Base-by-base conservation (phyloP, 2,888 invertebrate species). In the Linnaemya tessellans region DNA sequence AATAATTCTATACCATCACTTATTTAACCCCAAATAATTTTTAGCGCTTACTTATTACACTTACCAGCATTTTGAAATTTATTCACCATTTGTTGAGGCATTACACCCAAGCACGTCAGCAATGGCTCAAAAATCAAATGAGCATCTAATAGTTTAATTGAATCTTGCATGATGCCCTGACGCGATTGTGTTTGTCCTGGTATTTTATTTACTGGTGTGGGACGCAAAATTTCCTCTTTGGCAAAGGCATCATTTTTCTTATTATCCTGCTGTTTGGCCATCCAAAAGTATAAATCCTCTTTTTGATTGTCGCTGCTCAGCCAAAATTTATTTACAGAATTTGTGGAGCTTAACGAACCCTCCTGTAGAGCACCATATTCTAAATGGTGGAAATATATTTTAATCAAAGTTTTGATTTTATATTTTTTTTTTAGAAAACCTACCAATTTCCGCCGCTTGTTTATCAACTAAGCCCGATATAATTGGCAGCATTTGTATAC, bases 281-380 rank as follows among this genome's bases (percentile, higher is more conserved):
- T 98, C 98, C 98, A 98, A 88, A 96, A 97, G 92, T 98, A 98
- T 58, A 98, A 93, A 92, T 98, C 98, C 90, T 97, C 97, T n/a
- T 95, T 94, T 20, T 95, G 94, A 88, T 95, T 95, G 56, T 94
- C 92, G 9, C 90, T 86, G 4, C 90, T 91, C 20, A 90, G 81
- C 91, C 92, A 92, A 78, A 91, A 91, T 80, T 91, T 92, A 74
- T 92, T 92, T 2, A 92, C 89, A 0, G 92, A 93, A 86, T 92
- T 93, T 2, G 91, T 92, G 0, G 94, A 94, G 46, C 94, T 94
- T 89, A 96, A 95, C 0, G 96, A 96, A 0, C 96, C 96, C 86
- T 96, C 96, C 84, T 95, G 95, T 67, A 96, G 91, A 0, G 96
- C 95, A 1, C 96, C 96, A 89, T 96, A 96, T 90, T 96, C 96